Evolutionary conservation across 2,888 invertebrate genomes (phyloP).

Genomic region (Trachelus stipa): DNA sequence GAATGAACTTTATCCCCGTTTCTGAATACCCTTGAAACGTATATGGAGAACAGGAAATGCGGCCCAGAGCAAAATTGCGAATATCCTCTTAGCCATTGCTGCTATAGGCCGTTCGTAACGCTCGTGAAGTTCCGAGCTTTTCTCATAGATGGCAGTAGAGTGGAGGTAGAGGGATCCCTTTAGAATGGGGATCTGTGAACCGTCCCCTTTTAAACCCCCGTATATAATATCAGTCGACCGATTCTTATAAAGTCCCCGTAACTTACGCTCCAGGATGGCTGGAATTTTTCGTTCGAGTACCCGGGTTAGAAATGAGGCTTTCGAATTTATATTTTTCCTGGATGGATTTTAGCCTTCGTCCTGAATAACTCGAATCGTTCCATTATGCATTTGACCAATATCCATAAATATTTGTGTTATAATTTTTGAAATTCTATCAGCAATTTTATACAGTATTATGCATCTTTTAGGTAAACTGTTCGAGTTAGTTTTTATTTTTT

Average conservation of each 20-base stretch:
- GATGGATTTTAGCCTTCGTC: neutral
- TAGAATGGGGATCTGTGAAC: neutral
- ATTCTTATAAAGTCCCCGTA: neutral
- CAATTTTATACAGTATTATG: neutral
- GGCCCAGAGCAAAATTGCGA: neutral
- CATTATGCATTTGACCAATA: neutral
- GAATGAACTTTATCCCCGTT: neutral
- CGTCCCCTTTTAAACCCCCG: neutral
- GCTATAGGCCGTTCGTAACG: neutral
- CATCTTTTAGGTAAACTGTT: neutral
- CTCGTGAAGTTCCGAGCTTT: neutral
- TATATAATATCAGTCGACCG: neutral
- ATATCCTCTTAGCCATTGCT: neutral
- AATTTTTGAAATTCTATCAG: neutral
- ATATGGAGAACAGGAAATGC: neutral
- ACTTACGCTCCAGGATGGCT: neutral
- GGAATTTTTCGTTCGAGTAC: neutral
- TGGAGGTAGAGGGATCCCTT: neutral
- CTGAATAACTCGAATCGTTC: neutral
- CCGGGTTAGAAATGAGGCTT: neutral
- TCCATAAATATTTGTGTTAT: neutral
- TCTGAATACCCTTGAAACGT: neutral
- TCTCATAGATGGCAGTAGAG: neutral
- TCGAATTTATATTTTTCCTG: neutral
- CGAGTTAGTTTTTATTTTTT: neutral